phyloP scores from a whole-genome alignment of 37 sponge, comb jelly and placozoan species.

The Aphrocallistes beatrix region DNA sequence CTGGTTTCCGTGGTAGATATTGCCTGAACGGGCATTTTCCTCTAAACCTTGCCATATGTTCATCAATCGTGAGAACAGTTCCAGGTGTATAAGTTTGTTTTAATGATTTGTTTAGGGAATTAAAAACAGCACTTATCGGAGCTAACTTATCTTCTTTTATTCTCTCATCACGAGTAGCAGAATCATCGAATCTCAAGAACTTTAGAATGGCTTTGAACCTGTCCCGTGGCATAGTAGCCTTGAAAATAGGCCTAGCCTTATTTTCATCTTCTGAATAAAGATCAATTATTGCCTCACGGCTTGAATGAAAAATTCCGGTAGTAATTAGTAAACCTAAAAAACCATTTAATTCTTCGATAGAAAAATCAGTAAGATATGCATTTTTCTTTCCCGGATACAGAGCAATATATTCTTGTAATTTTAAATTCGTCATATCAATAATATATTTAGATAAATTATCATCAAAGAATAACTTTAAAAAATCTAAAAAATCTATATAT shows the following conservation, averaged over 20 bases:
- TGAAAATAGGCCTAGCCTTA: neutral
- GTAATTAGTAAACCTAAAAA: neutral
- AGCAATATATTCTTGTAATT: neutral
- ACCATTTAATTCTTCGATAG: neutral
- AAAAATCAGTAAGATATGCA: neutral
- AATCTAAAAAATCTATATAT: no score
- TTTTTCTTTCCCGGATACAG: neutral
- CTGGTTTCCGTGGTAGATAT: neutral
- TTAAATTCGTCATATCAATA: neutral
- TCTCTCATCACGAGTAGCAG: neutral
- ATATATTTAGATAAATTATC: neutral
- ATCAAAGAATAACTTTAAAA: neutral
- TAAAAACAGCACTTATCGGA: neutral
- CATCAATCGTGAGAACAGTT: neutral
- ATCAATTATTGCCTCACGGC: neutral
- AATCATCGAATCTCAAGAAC: neutral
- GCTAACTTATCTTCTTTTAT: neutral
- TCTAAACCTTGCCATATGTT: neutral
- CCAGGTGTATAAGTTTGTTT: neutral
- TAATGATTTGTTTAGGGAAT: neutral
- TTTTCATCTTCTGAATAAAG: neutral
- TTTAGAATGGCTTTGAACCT: neutral
- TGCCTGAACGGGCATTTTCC: neutral
- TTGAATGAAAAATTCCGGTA: neutral
- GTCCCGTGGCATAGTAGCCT: neutral